phyloP scores from a whole-genome alignment of 37 sponge, comb jelly and placozoan species.

The Cladorhizidae sp. region DNA sequence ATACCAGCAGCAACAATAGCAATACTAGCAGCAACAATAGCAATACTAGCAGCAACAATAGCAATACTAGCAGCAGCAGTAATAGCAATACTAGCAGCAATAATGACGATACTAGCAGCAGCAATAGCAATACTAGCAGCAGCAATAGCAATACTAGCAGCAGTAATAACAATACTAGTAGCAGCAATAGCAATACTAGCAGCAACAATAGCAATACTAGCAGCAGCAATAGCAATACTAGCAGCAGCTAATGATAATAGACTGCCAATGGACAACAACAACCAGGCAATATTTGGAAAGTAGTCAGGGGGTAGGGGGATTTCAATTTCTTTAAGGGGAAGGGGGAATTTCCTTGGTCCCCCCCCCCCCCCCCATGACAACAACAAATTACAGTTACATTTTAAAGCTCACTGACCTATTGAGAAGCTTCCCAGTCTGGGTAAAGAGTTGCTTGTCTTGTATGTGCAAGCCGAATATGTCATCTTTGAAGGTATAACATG shows the following conservation, averaged over 20 bases:
- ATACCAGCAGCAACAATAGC: neutral
- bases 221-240: too few relatives aligned
- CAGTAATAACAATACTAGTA: too few relatives aligned
- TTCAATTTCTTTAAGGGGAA: too few relatives aligned
- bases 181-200: too few relatives aligned
- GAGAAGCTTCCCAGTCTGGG: constrained; percentile 34
- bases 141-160: neutral
- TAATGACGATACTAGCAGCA: neutral
- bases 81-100: neutral
- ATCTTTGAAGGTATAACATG: constrained; percentile 1
- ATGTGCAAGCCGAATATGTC: constrained; percentile 53
- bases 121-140: too few relatives aligned
- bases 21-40: neutral
- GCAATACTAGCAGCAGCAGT: neutral
- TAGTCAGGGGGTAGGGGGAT: too few relatives aligned
- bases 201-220: neutral
- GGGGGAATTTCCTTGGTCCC: too few relatives aligned
- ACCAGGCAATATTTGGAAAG: too few relatives aligned
- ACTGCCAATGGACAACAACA: too few relatives aligned
- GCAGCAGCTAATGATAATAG: too few relatives aligned
- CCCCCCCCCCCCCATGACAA: too few relatives aligned
- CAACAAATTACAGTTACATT: too few relatives aligned
- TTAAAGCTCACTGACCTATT: constrained; percentile 17
- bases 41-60: neutral
- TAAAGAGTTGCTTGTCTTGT: constrained; percentile 10